Evolutionary conservation across 2,113 vertebrate genomes (phyloP).

Genomic region (Catharus minimus): DNA sequence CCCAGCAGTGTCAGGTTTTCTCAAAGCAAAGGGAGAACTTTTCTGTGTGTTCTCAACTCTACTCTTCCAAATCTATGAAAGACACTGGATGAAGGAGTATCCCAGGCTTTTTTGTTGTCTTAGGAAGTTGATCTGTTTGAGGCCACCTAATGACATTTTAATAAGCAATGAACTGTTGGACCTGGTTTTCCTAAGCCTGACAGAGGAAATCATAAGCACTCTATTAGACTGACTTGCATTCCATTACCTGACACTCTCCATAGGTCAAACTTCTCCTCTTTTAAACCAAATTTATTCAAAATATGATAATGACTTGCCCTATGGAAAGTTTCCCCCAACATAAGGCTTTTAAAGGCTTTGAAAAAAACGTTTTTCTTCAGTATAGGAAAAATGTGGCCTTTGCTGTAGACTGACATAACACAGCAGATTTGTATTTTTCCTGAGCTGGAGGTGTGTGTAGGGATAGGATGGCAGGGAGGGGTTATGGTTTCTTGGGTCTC

Average conservation of each 20-base stretch:
- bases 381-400: neutral
- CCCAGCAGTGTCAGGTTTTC: neutral
- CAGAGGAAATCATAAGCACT: neutral
- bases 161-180: neutral
- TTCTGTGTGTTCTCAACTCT: neutral
- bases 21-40: rapidly evolving
- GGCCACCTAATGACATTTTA: neutral
- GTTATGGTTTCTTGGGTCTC: neutral
- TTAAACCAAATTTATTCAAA: neutral
- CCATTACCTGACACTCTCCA: neutral
- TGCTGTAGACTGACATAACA: neutral
- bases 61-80: neutral
- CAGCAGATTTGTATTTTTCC: neutral
- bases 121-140: neutral
- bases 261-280: neutral
- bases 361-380: neutral
- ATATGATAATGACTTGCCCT: neutral
- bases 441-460: neutral
- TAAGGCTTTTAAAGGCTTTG: neutral
- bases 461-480: neutral
- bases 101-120: neutral
- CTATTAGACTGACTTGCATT: neutral
- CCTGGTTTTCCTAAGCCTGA: neutral
- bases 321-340: neutral
- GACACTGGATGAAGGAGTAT: rapidly evolving